Evolutionary conservation across 2,888 invertebrate genomes (phyloP), one percentile per base, ranked within the genome.

Genomic region (Xanthia icteritia): DNA sequence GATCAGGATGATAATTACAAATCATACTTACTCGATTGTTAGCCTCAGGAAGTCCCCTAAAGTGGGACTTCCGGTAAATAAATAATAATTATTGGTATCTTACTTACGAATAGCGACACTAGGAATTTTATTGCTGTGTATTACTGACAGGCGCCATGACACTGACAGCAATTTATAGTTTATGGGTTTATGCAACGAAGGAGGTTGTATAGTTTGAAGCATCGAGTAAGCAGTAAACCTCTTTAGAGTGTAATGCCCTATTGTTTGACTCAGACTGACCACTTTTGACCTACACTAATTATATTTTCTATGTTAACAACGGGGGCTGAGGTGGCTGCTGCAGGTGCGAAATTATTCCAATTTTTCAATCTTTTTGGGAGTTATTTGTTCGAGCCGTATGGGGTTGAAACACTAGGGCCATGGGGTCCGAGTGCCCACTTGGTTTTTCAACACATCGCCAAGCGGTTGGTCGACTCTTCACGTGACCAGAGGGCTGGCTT

Each of bases 31-130:
- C 82, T 78, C 69, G 63, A 70, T 70, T 51, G 42, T 67, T 66
- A 72, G 60, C 54, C 74, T 75, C 75, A 82, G 89, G 73, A 89
- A 90, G 90, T 79, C 92, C 89, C 90, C 80, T 36, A 67, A 69
- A 75, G 64, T 79, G 88, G 89, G 90, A 90, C 90, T 86, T 88
- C 88, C 88, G 69, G 20, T 66, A 74, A 51, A 74, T 72, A 81
- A 78, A 76, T 73, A 82, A 70, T 60, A 68, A 58, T n/a, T n/a
- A 75, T 63, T 78, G 63, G 67, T 76, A 64, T 78, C 67, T 77
- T 69, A 78, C 76, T 73, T 79, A 75, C 76, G 68, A 82, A 73
- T 73, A 76, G 64, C 63, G 72, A 73, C 77, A 86, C 83, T 79
- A 68, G 39, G 68, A 83, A 77, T 85, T 88, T 87, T 61, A 76